A percentile compares a stretch with the other conserved stretches of the same genome.
Conservation (phyloP, 2,113 vertebrate species). For the Tragelaphus buxtoni region DNA sequence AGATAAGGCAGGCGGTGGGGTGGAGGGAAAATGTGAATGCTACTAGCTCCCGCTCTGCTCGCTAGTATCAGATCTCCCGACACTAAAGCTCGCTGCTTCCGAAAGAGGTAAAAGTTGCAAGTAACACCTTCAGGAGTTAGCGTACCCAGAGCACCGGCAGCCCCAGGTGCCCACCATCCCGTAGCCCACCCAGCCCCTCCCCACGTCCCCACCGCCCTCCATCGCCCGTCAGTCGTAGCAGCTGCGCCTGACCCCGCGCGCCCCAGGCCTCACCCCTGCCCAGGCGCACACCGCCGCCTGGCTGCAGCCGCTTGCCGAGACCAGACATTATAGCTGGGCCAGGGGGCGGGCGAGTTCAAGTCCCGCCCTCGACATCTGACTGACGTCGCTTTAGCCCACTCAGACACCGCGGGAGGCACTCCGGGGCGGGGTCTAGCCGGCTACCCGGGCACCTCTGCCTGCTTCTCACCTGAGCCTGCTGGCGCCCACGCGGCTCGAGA, state of each 20-base stretch:
- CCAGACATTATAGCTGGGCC: neutral
- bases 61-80: neutral
- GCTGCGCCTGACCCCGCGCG: neutral
- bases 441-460: rapidly evolving
- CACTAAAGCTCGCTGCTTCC: neutral
- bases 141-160: neutral
- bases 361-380: constrained; percentile 51
- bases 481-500: rapidly evolving
- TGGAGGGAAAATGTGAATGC: neutral
- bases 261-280: neutral
- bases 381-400: constrained; percentile 51
- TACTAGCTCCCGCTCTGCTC: neutral
- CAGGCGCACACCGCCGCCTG: neutral
- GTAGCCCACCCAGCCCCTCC: neutral
- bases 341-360: neutral
- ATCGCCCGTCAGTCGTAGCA: neutral
- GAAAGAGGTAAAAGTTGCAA: neutral
- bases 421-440: neutral
- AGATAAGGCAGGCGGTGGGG: neutral
- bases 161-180: neutral
- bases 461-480: neutral
- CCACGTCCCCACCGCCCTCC: rapidly evolving
- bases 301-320: rapidly evolving
- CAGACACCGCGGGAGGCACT: neutral
- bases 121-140: neutral